A percentile compares a stretch with the other conserved stretches of the same genome.
phyloP scores from a whole-genome alignment of 2,797 vertebrate species.

The Brachyalestes nurse region DNA sequence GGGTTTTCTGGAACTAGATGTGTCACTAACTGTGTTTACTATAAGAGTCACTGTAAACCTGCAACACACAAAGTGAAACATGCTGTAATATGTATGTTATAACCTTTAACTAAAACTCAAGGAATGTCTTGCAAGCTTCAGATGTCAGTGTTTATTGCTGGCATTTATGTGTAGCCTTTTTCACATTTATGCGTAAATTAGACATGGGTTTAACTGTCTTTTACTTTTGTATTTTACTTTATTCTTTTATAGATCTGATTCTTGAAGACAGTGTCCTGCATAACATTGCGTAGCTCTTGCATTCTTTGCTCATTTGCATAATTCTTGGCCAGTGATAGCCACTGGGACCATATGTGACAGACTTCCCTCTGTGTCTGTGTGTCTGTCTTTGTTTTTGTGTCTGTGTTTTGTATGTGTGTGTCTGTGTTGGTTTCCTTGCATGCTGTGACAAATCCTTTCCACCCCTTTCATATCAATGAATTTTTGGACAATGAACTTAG shows the following conservation, averaged over 20 bases:
- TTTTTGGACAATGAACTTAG: conserved; percentile 72
- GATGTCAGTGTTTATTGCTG: too few relatives aligned
- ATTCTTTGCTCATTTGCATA: conserved; percentile 14
- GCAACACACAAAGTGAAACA: too few relatives aligned
- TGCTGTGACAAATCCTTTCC: conserved; percentile 36
- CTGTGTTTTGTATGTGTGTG: conserved; percentile 19
- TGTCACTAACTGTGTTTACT: too few relatives aligned
- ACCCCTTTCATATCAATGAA: conserved; percentile 32
- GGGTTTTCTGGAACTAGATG: too few relatives aligned
- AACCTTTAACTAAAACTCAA: too few relatives aligned
- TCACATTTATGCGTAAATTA: neutral
- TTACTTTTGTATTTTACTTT: neutral
- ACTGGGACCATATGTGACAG: conserved; percentile 26
- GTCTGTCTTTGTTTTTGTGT: neutral
- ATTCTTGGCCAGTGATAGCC: conserved; percentile 6
- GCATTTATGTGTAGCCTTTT: too few relatives aligned
- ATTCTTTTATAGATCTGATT: neutral
- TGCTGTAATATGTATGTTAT: too few relatives aligned
- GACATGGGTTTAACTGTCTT: neutral
- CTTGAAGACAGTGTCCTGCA: neutral
- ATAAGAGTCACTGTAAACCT: too few relatives aligned
- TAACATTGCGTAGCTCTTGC: neutral
- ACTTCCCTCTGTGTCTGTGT: neutral
- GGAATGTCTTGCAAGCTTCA: too few relatives aligned
- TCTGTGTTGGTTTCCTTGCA: conserved; percentile 14